Evolutionary conservation across 53 echinoderm and acorn worm genomes (phyloP).

Genomic region (Paracentrotus lividus): DNA sequence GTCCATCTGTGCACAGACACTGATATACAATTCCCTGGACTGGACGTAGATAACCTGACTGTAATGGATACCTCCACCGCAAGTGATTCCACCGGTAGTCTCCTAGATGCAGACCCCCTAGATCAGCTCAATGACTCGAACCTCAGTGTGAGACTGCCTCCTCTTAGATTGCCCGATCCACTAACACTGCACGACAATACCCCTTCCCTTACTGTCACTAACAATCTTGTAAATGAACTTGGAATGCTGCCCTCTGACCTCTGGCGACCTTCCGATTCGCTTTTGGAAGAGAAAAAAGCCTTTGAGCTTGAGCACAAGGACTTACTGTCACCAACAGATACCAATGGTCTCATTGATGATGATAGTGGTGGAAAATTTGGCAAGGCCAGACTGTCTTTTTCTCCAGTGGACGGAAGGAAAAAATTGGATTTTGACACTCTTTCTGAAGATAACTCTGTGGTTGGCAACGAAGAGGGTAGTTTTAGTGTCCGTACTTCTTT

Average conservation of each 20-base stretch:
- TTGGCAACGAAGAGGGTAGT: background rate
- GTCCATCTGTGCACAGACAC: conserved; percentile 10
- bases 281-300: conserved; percentile 14
- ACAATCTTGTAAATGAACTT: background rate
- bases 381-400: conserved; percentile 59
- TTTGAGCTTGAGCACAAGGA: conserved; percentile 59
- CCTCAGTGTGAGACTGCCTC: conserved; percentile 11
- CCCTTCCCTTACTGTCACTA: conserved; percentile 52
- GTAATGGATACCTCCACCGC: background rate
- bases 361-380: conserved; percentile 4
- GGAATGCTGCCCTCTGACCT: background rate
- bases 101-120: conserved; percentile 51
- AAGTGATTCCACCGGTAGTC: conserved; percentile 65
- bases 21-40: background rate
- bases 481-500: background rate
- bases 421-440: conserved; percentile 43
- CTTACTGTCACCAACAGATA: conserved; percentile 52
- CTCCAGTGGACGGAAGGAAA: conserved; percentile 23
- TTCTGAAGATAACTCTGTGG: background rate
- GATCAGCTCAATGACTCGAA: conserved; percentile 22
- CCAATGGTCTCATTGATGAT: conserved; percentile 25
- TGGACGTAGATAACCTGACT: background rate
- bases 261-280: conserved; percentile 38
- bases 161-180: conserved; percentile 21
- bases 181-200: conserved; percentile 38